Base-by-base conservation (phyloP, 2,113 vertebrate species). In the Protobothrops flavoviridis region DNA sequence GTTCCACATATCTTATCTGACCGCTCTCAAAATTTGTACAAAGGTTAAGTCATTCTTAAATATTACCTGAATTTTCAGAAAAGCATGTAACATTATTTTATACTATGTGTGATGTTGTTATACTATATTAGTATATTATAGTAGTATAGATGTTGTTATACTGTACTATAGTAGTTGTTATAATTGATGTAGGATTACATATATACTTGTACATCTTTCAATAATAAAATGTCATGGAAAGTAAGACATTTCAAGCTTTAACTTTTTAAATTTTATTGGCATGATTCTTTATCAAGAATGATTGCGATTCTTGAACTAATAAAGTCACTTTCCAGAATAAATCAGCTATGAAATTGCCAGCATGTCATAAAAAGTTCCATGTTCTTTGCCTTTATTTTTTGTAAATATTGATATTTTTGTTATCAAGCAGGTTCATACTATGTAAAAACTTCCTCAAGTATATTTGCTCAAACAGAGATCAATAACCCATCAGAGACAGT, bases 1-100 rank as follows among this genome's bases (percentile, higher is more conserved):
- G 93, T 93, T 94, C 93, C 81, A 88, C 88, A 85, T 94, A 94
- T 95, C 94, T 96, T 97, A 95, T 97, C 96, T 96, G 93, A 23
- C 93, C 96, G 15, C 94, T 91, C 96, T 96, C 94, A 91, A 96
- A 97, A 98, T 96, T 96, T 97, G 96, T 95, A 97, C 97, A 97
- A 97, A 98, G 98, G 96, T 96, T 97, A 95, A 95, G 97, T 97
- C 96, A 50, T 98, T 98, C 98, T 97, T 98, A 97, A 98, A 97
- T 97, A 98, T 98, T 97, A 98, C 97, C 97, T 98, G 97, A 97
- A 97, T 97, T 97, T 96, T 96, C 95, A 96, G 97, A 97, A 98
- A 98, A 98, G 97, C 97, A 97, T 97, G 98, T 97, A 97, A 97
- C 97, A 96, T 98, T 98, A 98, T 97, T 98, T 97, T 97, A 97